Evolutionary conservation across 2,797 vertebrate genomes (phyloP).

Genomic region (Lagorchestes hirsutus): DNA sequence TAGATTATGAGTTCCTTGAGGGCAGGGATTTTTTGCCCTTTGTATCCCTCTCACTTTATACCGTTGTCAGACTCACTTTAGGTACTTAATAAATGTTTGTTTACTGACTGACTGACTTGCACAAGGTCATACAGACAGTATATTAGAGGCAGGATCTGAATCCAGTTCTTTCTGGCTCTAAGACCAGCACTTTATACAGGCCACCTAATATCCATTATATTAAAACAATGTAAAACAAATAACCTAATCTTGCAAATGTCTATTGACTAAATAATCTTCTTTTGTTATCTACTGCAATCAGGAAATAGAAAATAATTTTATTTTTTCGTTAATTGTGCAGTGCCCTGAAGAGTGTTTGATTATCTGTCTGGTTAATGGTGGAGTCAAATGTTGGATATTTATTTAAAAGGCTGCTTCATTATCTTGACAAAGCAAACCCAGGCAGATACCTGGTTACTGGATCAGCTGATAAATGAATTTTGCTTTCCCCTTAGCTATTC

Average conservation of each 20-base stretch:
- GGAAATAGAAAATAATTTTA: constrained; percentile 27
- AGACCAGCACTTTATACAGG: background rate
- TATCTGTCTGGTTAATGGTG: background rate
- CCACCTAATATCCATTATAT: background rate
- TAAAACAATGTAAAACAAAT: background rate
- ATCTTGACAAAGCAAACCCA: background rate
- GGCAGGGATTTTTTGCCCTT: background rate
- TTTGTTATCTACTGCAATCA: background rate
- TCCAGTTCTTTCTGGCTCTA: background rate
- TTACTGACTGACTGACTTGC: background rate
- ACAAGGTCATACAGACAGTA: background rate
- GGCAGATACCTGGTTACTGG: background rate
- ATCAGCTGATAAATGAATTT: background rate
- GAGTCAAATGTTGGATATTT: background rate
- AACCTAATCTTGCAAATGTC: background rate
- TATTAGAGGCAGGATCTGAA: background rate
- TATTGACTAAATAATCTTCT: background rate
- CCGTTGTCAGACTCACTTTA: background rate
- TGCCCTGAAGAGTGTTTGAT: background rate
- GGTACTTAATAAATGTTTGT: background rate
- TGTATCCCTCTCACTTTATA: background rate
- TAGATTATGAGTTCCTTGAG: background rate
- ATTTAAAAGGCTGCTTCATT: background rate
- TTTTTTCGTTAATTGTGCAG: background rate
- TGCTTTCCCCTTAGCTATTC: background rate